These are phyloP conservation scores for Hemicrepidius hirtus DNA, from an alignment of 2,888 invertebrate genomes.

Conservation along the genomic window DNA sequence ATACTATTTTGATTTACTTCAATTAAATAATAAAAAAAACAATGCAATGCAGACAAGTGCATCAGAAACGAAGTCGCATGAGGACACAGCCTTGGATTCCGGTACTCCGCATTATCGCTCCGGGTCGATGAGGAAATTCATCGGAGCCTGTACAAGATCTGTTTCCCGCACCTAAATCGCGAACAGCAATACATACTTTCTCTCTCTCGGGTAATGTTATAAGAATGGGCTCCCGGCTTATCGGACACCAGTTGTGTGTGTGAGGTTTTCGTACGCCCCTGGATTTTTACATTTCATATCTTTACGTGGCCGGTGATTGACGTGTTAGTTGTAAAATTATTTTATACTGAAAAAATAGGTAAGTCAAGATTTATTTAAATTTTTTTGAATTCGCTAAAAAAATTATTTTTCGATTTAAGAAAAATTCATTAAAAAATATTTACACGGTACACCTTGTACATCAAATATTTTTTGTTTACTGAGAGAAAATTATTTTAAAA, in stretches of 20 bases:
- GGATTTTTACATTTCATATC: constrained; percentile 1
- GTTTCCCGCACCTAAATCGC: constrained; percentile 3
- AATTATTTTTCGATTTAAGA: too few relatives aligned
- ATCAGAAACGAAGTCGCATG: not conserved
- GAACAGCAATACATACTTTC: constrained; percentile 6
- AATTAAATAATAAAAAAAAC: too few relatives aligned
- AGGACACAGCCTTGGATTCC: constrained; percentile 10
- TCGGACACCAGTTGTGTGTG: not conserved
- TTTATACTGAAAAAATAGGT: too few relatives aligned
- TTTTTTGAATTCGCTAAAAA: too few relatives aligned
- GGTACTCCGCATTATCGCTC: constrained; percentile 23
- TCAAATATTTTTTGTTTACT: too few relatives aligned
- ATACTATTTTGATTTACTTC: too few relatives aligned
- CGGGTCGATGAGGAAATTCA: not conserved
- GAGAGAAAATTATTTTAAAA: too few relatives aligned
- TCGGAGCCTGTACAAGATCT: not conserved
- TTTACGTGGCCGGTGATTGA: not conserved
- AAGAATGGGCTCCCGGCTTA: not conserved
- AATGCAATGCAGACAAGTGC: not conserved
- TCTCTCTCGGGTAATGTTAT: constrained; percentile 21
- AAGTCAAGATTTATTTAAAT: too few relatives aligned
- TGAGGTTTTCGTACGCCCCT: constrained; percentile 7
- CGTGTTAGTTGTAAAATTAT: too few relatives aligned
- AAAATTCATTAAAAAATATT: too few relatives aligned
- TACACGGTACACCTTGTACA: too few relatives aligned